Conservation (phyloP, 2,113 vertebrate species). For the Antennarius striatus region DNA sequence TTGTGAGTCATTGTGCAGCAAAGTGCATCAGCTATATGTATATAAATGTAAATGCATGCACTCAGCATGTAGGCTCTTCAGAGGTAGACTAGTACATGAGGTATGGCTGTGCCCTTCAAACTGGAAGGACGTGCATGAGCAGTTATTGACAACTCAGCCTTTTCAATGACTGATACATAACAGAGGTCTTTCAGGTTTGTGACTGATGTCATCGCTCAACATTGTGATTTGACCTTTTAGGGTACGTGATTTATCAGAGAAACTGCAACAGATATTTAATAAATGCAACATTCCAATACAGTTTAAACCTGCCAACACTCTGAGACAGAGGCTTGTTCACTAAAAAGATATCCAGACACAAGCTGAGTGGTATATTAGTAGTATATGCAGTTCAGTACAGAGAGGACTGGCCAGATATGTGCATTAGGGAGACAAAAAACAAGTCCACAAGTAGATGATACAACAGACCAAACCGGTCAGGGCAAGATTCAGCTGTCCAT, state of each 20-base stretch:
- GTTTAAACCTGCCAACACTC: too few species aligned
- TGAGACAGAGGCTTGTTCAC: too few species aligned
- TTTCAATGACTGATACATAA: conserved; percentile 37
- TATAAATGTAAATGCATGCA: conserved; percentile 45
- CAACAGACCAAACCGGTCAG: too few species aligned
- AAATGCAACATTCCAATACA: too few species aligned
- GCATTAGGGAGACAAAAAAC: too few species aligned
- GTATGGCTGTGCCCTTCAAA: conserved; percentile 44
- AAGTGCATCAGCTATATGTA: conserved; percentile 27
- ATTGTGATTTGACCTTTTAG: conserved; percentile 5
- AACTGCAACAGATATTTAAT: background rate
- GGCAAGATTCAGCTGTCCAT: too few species aligned
- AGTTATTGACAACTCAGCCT: conserved; percentile 36
- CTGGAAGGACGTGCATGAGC: conserved; percentile 27
- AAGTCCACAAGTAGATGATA: too few species aligned
- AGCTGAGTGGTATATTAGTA: too few species aligned
- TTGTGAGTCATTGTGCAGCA: conserved; percentile 11
- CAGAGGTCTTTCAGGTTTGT: conserved; percentile 18
- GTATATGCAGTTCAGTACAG: too few species aligned
- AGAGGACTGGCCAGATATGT: too few species aligned
- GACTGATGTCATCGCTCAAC: background rate
- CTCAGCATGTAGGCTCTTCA: conserved; percentile 12
- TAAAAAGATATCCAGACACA: too few species aligned
- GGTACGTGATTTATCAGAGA: conserved; percentile 1
- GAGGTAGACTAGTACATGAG: conserved; percentile 7